phyloP scores from a whole-genome alignment of 2,888 invertebrate species.

The Tiliacea aurago region DNA sequence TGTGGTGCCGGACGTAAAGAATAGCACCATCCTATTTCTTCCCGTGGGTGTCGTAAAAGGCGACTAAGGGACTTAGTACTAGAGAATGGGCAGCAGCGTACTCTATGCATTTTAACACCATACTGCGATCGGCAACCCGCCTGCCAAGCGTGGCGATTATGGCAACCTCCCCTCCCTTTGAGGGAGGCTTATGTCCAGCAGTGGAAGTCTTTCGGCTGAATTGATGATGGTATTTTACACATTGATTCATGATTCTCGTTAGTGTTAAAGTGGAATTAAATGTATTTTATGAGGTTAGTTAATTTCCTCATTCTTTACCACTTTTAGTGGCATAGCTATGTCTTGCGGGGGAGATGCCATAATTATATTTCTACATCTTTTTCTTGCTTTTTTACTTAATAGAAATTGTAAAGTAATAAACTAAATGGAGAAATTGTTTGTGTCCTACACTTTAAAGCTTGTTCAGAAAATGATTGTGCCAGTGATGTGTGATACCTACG shows the following conservation, averaged over 20 bases:
- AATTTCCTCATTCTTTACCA: slow-evolving; percentile 1
- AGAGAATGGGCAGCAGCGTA: no score
- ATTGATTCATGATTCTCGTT: not conserved
- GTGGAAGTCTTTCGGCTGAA: no score
- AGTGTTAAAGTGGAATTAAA: not conserved
- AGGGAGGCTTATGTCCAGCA: no score
- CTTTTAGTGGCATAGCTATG: not conserved
- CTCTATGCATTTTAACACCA: no score
- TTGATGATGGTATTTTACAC: not conserved
- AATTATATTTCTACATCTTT: slow-evolving; percentile 4
- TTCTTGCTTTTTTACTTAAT: not conserved
- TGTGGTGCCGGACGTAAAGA: no score
- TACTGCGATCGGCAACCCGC: no score
- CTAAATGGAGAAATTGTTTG: not conserved
- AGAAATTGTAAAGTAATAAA: slow-evolving; percentile 4
- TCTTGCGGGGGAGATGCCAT: slow-evolving; percentile 1
- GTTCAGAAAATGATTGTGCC: slow-evolving; percentile 19
- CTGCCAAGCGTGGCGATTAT: no score
- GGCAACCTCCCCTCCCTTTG: no score
- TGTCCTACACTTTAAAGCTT: slow-evolving; percentile 4
- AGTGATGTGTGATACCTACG: slow-evolving; percentile 12
- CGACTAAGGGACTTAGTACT: no score
- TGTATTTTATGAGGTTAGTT: not conserved
- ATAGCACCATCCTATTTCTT: no score
- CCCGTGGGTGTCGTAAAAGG: no score